Evolutionary conservation across 2,888 invertebrate species (phyloP).

Genomic region (Chloromyia formosa): DNA sequence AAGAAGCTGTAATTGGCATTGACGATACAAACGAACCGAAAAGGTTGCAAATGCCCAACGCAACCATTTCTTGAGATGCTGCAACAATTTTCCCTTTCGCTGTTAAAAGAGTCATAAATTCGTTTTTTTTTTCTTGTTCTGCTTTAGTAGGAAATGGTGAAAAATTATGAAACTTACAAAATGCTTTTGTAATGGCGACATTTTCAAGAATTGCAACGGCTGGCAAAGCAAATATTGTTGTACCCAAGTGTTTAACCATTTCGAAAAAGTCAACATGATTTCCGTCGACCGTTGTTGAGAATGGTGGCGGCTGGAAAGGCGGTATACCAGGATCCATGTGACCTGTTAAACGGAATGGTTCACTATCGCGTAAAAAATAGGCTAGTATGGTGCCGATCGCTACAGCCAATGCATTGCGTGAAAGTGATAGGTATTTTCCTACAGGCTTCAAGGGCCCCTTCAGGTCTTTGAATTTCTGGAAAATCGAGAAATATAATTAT

Average conservation of each 20-base stretch:
- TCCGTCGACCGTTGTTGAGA: conserved; percentile 70
- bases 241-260: conserved; percentile 71
- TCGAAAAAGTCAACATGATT: conserved; percentile 59
- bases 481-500: neutral
- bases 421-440: conserved; percentile 67
- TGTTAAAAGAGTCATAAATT: conserved; percentile 59
- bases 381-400: conserved; percentile 74
- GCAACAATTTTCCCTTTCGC: conserved; percentile 80
- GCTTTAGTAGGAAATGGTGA: no score
- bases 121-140: neutral
- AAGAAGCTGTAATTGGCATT: conserved; percentile 88
- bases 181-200: conserved; percentile 80
- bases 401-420: conserved; percentile 83
- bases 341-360: conserved; percentile 78
- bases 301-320: conserved; percentile 73
- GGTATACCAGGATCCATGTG: conserved; percentile 76
- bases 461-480: conserved; percentile 67
- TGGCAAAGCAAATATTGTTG: conserved; percentile 74
- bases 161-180: conserved; percentile 71
- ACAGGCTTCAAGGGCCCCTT: conserved; percentile 53
- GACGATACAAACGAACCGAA: conserved; percentile 82
- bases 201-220: conserved; percentile 77
- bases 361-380: conserved; percentile 65
- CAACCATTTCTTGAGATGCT: conserved; percentile 90
- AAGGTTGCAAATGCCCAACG: conserved; percentile 83